Evolutionary conservation across 2,888 invertebrate species (phyloP), one percentile per base, ranked within the genome.

Genomic region (Erebia aethiops): DNA sequence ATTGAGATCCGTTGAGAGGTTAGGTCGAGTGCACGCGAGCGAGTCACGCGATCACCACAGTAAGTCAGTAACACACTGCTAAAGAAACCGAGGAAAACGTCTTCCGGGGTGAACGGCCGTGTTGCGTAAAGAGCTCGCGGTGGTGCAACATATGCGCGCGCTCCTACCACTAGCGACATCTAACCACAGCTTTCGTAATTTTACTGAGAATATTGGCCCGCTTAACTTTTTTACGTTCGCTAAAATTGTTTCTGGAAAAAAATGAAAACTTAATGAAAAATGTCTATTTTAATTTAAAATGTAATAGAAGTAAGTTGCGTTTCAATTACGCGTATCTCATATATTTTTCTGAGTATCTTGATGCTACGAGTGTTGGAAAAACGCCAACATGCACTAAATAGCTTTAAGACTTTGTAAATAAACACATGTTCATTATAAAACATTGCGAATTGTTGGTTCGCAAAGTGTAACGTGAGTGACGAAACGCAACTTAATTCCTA

Each of bases 101-200:
- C 92, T 93, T 92, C 93, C 93, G 93, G 92, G 93, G 92, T 93
- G 87, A 93, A 92, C 78, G 91, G 85, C 90, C 92, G 84, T 81
- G 90, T 93, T 93, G 93, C 92, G 92, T 91, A 92, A 92, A 92
- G 84, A 83, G 84, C 76, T 26, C 58, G 52, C 79, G 82, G 79
- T 82, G 88, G 90, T 88, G 90, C 89, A 89, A 88, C 87, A 87
- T 84, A 81, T 81, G 83, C 81, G 82, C 83, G 80, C 81, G 84
- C 85, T 83, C 85, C 82, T 21, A 61, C 67, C 56, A 63, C 72
- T 72, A 73, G 71, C 78, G 85, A 84, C 89, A 89, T 85, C 87
- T 89, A 83, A 81, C 79, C 81, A 77, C 74, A 70, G 72, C 63
- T 57, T 67, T 61, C 49, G 60, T 62, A 21, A 62, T 8, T 14